Evolutionary conservation across 1,140 invertebrate genomes (phyloP).

Genomic region (Zaprionus ghesquierei): DNA sequence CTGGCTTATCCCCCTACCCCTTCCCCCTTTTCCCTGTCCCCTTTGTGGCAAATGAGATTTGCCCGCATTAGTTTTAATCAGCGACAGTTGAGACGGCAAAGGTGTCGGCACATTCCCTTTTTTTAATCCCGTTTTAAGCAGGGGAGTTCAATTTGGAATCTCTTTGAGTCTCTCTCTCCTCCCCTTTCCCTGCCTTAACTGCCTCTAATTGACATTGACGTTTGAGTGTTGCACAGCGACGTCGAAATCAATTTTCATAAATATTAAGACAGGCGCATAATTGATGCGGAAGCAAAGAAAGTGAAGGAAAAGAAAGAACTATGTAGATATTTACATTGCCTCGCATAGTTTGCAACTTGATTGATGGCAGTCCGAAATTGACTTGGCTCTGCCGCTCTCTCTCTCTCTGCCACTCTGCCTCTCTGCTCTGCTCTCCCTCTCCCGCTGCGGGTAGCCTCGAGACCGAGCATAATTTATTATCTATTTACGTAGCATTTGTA

Average conservation of each 20-base stretch:
- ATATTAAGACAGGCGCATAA: constrained; percentile 78
- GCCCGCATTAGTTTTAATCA: constrained; percentile 29
- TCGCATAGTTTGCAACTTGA: constrained; percentile 55
- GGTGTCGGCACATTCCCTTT: neutral
- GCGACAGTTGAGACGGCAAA: neutral
- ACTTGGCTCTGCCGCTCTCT: constrained; percentile 9
- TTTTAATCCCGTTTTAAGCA: neutral
- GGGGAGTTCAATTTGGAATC: neutral
- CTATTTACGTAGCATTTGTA: constrained; percentile 63
- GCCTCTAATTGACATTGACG: constrained; percentile 71
- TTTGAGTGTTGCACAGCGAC: constrained; percentile 51
- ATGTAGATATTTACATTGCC: constrained; percentile 54
- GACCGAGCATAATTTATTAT: constrained; percentile 61
- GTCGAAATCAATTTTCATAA: constrained; percentile 77
- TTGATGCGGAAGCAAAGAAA: constrained; percentile 61
- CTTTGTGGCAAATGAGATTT: constrained; percentile 51
- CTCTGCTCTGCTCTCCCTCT: neutral
- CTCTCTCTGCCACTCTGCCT: neutral
- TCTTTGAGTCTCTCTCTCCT: constrained; percentile 3
- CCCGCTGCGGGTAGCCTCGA: neutral
- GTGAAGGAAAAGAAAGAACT: constrained; percentile 42
- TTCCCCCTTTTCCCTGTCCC: neutral
- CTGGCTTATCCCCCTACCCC: neutral
- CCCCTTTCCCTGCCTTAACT: constrained; percentile 32
- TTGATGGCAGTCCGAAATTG: constrained; percentile 59